phyloP scores from a whole-genome alignment of 2,888 invertebrate species.

The Euspilapteryx auroguttella region DNA sequence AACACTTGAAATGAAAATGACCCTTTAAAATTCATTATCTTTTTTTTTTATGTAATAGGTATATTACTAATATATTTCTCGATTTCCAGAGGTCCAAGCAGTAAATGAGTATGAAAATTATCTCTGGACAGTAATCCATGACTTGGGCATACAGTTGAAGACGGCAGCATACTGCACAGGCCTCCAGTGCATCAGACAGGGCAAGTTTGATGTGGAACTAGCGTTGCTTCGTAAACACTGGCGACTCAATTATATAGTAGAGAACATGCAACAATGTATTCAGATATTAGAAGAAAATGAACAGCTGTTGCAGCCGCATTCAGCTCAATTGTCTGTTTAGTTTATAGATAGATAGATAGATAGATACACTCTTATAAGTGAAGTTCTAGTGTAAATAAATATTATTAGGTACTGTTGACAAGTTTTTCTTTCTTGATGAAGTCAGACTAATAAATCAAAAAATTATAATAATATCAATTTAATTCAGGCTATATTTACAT shows the following conservation, averaged over 20 bases:
- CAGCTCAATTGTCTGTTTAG: conserved; percentile 23
- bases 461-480: too few relatives aligned
- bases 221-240: conserved; percentile 84
- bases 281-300: conserved; percentile 53
- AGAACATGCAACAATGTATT: conserved; percentile 64
- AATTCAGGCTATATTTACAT: too few relatives aligned
- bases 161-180: conserved; percentile 79
- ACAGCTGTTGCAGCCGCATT: conserved; percentile 33
- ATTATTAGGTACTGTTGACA: too few relatives aligned
- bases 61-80: too few relatives aligned
- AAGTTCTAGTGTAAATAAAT: too few relatives aligned
- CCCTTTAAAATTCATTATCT: too few relatives aligned
- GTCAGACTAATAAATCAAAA: too few relatives aligned
- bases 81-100: conserved; percentile 79
- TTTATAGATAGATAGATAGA: too few relatives aligned
- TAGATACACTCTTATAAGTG: too few relatives aligned
- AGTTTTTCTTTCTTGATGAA: too few relatives aligned
- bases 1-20: too few relatives aligned
- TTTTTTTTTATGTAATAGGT: too few relatives aligned
- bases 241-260: conserved; percentile 68
- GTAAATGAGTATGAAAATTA: conserved; percentile 84
- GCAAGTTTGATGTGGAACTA: conserved; percentile 74
- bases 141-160: conserved; percentile 78
- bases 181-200: conserved; percentile 80
- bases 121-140: conserved; percentile 77